phyloP scores from a whole-genome alignment of 2,113 vertebrate genomes.

The Oostethus manadensis region DNA sequence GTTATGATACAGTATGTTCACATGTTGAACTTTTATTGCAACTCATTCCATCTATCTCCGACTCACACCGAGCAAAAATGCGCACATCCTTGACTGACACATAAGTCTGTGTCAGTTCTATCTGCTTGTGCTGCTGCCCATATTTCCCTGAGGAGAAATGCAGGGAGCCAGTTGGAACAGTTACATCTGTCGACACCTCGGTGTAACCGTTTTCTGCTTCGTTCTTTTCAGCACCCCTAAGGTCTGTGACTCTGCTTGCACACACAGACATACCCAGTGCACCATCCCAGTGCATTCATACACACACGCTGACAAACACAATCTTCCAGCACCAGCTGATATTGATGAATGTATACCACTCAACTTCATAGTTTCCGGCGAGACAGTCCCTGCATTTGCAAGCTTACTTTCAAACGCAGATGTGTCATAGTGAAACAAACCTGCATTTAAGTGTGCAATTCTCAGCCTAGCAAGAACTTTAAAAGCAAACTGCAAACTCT shows the following conservation, averaged over 20 bases:
- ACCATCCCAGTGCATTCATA: background rate
- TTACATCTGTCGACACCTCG: conserved; percentile 57
- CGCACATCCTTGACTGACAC: conserved; percentile 26
- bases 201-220: conserved; percentile 40
- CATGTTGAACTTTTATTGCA: conserved; percentile 7
- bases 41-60: conserved; percentile 10
- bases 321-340: background rate
- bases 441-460: conserved; percentile 3
- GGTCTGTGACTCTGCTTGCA: conserved; percentile 18
- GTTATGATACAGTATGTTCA: conserved; percentile 1
- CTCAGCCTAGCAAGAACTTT: conserved; percentile 5
- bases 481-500: conserved; percentile 3
- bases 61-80: conserved; percentile 19
- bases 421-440: conserved; percentile 16
- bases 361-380: conserved; percentile 41
- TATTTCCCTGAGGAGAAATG: conserved; percentile 67
- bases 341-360: conserved; percentile 24
- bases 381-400: conserved; percentile 56
- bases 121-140: conserved; percentile 34
- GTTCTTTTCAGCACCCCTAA: conserved; percentile 39
- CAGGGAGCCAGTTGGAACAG: conserved; percentile 50
- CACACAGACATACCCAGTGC: conserved; percentile 16
- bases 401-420: conserved; percentile 34
- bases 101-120: conserved; percentile 34
- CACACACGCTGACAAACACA: background rate